phyloP scores from a whole-genome alignment of 1,140 invertebrate species.

The Lepeophtheirus salmonis region DNA sequence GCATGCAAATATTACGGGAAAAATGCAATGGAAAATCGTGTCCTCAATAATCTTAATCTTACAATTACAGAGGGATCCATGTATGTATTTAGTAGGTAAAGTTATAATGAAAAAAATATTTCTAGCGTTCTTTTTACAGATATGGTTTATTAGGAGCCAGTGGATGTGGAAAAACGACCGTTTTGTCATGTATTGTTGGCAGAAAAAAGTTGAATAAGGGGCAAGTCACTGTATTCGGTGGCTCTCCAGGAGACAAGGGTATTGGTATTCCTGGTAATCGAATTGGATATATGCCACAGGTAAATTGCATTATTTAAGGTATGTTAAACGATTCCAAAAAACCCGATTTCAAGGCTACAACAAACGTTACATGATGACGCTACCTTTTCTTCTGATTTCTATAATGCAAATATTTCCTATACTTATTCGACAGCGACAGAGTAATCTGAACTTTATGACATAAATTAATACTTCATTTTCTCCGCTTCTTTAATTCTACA shows the following conservation, averaged over 20 bases:
- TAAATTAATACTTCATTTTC: too few species aligned
- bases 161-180: constrained; percentile 64
- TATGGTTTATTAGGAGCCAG: constrained; percentile 70
- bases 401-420: too few species aligned
- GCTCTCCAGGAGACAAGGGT: constrained; percentile 48
- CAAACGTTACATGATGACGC: neutral
- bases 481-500: too few species aligned
- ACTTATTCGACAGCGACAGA: too few species aligned
- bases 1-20: constrained; percentile 70
- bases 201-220: constrained; percentile 56
- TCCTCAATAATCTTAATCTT: constrained; percentile 67
- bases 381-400: neutral
- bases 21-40: constrained; percentile 55
- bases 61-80: constrained; percentile 74
- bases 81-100: neutral
- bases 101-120: neutral
- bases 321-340: too few species aligned
- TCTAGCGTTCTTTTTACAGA: constrained; percentile 19
- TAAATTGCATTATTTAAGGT: neutral
- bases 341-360: too few species aligned
- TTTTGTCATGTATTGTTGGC: constrained; percentile 69
- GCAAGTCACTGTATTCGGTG: constrained; percentile 65
- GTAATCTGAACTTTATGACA: too few species aligned
- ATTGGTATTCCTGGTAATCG: constrained; percentile 70
- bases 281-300: constrained; percentile 53